Conservation (phyloP, 2,888 invertebrate genomes). For the Temnothorax unifasciatus region DNA sequence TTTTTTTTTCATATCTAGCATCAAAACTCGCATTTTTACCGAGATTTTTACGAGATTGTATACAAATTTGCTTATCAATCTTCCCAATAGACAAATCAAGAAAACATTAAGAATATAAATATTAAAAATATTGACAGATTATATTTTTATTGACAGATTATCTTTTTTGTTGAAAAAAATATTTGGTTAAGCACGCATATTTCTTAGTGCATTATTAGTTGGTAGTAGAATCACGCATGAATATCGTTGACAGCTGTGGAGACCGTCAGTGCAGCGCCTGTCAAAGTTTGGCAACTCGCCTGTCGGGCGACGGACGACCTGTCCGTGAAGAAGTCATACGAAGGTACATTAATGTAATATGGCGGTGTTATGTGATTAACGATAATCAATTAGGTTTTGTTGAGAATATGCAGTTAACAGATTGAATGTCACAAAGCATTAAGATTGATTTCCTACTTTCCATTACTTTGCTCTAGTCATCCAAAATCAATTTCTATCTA, state of each 20-base stretch:
- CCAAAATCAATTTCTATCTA: background rate
- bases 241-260: slow-evolving; percentile 84
- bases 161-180: background rate
- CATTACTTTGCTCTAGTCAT: background rate
- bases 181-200: slow-evolving; percentile 28
- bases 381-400: slow-evolving; percentile 10
- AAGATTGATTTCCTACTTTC: background rate
- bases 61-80: background rate
- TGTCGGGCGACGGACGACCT: slow-evolving; percentile 84
- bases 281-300: slow-evolving; percentile 84
- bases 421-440: background rate
- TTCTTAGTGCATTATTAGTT: slow-evolving; percentile 65
- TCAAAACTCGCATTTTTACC: background rate
- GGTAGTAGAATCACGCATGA: slow-evolving; percentile 82
- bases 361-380: slow-evolving; percentile 35
- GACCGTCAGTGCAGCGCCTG: slow-evolving; percentile 85
- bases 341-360: slow-evolving; percentile 81
- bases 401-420: slow-evolving; percentile 14
- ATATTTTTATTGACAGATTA: background rate
- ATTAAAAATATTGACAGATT: background rate
- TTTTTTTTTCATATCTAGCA: background rate
- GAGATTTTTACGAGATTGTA: background rate
- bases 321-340: slow-evolving; percentile 84
- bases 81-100: background rate
- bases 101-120: background rate